Evolutionary conservation across 2,797 vertebrate genomes (phyloP).

Genomic region (Bucorvus abyssinicus): DNA sequence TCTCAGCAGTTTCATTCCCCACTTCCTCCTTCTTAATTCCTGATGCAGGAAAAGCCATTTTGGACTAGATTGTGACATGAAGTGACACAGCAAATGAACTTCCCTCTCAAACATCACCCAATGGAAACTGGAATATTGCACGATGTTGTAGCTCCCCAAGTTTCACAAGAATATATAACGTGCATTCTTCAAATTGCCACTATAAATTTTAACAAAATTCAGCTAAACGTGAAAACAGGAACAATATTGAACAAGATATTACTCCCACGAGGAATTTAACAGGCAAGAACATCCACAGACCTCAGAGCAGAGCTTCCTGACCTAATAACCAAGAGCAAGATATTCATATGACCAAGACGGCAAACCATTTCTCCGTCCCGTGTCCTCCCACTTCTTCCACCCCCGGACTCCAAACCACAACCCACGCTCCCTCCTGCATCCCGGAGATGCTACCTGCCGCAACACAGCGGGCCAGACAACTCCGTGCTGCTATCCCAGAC

Average conservation of each 20-base stretch:
- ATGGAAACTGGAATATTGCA: background rate
- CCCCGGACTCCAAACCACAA: background rate
- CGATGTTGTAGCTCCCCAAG: background rate
- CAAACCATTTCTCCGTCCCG: background rate
- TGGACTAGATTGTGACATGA: conserved; percentile 20
- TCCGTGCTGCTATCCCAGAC: background rate
- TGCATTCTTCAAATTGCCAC: background rate
- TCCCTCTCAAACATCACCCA: conserved; percentile 2
- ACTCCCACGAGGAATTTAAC: background rate
- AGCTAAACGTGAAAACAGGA: background rate
- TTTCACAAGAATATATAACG: background rate
- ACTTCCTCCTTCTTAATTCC: background rate
- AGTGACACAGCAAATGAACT: conserved; percentile 36
- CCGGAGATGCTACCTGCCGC: background rate
- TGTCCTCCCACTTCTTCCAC: background rate
- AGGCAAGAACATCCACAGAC: rapidly evolving
- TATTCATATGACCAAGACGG: background rate
- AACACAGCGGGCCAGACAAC: rapidly evolving
- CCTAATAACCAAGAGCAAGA: background rate
- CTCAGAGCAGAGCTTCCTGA: background rate
- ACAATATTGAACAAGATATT: background rate
- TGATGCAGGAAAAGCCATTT: background rate
- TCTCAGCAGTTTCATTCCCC: background rate
- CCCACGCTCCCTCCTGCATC: background rate
- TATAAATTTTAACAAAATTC: background rate